Evolutionary conservation across 2,113 vertebrate genomes (phyloP), one percentile per base, ranked within the genome.

Genomic region (Amblyopsis rosae): DNA sequence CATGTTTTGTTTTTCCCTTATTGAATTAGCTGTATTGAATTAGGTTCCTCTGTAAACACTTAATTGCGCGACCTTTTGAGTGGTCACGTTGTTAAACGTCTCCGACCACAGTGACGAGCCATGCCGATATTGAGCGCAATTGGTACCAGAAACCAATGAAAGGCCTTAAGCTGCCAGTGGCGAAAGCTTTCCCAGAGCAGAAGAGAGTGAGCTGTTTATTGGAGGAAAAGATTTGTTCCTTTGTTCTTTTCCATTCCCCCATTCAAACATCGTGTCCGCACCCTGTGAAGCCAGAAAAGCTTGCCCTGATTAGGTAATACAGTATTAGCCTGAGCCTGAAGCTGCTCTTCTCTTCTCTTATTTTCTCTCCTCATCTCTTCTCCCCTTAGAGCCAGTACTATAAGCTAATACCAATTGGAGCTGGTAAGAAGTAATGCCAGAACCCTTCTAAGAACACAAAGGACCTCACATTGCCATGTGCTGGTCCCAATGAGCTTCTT

Each of bases 401-500:
- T 72, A 85, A 87, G 60, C 70, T 80, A 89, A 82, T 85, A 71
- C 67, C 70, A 76, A 86, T 75, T 84, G 15, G 67, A 12, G 69
- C 64, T 67, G 71, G 19, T 75, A 76, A 88, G 86, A 91, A 84
- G 63, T 63, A 58, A 47, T 88, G 83, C 85, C 83, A 87, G 71
- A 67, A 70, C 17, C 46, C 45, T 54, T 41, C 41, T 9, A n/a
- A 41, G 16, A 88, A 85, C 81, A 78, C 75, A 83, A 49, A 56
- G 68, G 61, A 80, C 70, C 72, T 84, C 87, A 84, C 73, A 69
- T 48, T 72, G 79, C 33, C 12, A 3, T 48, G 61, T 62, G 49
- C 12, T 80, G 76, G 71, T 82, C 78, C 54, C 70, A 79, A 83
- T 86, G 80, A 70, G 19, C 19, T 26, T 26, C 26, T 26, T 26